These are phyloP conservation scores for Poeciliopsis paucimaculata DNA, from an alignment of 2,797 vertebrate species.

Conservation along the genomic window DNA sequence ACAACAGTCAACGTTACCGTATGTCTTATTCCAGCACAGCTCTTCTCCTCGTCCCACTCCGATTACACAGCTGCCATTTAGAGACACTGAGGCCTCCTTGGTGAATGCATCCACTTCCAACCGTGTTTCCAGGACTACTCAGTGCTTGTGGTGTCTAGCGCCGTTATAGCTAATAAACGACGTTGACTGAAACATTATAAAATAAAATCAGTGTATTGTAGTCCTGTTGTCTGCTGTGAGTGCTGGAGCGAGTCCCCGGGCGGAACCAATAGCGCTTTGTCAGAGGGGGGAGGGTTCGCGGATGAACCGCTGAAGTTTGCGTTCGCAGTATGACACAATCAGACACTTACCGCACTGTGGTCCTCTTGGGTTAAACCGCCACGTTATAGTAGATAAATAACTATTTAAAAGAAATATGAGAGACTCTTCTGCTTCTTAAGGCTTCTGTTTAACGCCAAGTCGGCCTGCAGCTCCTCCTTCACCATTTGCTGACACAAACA, in stretches of 20 bases:
- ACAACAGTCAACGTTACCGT: slow-evolving; percentile 64
- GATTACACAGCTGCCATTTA: slow-evolving; percentile 25
- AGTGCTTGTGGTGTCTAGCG: slow-evolving; percentile 19
- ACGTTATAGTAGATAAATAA: neutral
- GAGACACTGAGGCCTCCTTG: neutral
- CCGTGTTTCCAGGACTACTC: neutral
- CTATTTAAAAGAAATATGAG: neutral
- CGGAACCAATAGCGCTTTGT: slow-evolving; percentile 62
- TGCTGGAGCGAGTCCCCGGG: slow-evolving; percentile 65
- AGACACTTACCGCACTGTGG: neutral
- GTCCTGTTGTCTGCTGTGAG: slow-evolving; percentile 56
- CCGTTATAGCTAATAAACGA: slow-evolving; percentile 24
- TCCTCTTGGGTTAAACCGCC: neutral
- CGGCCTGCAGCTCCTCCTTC: slow-evolving; percentile 31
- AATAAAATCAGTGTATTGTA: slow-evolving; percentile 53
- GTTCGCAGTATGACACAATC: slow-evolving; percentile 16
- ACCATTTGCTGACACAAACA: slow-evolving; percentile 49
- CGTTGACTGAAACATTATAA: slow-evolving; percentile 31
- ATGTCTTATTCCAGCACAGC: slow-evolving; percentile 56
- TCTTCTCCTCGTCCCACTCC: slow-evolving; percentile 44
- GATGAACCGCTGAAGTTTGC: slow-evolving; percentile 59
- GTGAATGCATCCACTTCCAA: slow-evolving; percentile 5
- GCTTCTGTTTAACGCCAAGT: neutral
- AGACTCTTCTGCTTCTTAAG: neutral
- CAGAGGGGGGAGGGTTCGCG: neutral